These are phyloP conservation scores for Orthosia cruda DNA, from an alignment of 2,888 invertebrate genomes.

Conservation along the genomic window DNA sequence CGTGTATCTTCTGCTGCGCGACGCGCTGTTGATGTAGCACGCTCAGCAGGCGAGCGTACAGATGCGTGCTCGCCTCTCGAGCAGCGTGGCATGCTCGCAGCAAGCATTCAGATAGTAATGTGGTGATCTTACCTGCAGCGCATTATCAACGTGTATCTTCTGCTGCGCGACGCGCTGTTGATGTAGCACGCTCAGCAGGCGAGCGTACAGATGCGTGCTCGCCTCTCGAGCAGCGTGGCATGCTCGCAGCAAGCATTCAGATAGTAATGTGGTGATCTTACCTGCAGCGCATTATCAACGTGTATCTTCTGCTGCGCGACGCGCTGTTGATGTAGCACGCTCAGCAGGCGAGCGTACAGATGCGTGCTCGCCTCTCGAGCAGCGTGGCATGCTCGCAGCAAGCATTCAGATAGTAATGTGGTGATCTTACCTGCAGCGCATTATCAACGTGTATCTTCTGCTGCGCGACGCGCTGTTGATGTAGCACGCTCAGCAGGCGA, in stretches of 20 bases:
- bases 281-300: conserved; percentile 88
- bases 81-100: conserved; percentile 77
- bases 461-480: conserved; percentile 71
- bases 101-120: conserved; percentile 20
- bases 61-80: conserved; percentile 68
- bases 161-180: conserved; percentile 72
- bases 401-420: no score
- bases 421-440: conserved; percentile 83
- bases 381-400: conserved; percentile 77
- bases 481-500: conserved; percentile 75
- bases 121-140: conserved; percentile 80
- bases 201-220: conserved; percentile 67
- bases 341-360: conserved; percentile 72
- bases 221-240: conserved; percentile 74
- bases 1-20: conserved; percentile 79
- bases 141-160: conserved; percentile 87
- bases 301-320: conserved; percentile 77
- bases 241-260: conserved; percentile 70
- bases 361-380: conserved; percentile 69
- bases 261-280: conserved; percentile 54
- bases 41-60: conserved; percentile 73
- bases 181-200: conserved; percentile 75
- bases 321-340: conserved; percentile 77
- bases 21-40: conserved; percentile 77
- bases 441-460: conserved; percentile 86